These are phyloP conservation scores for Julus scanicus DNA, from an alignment of 2,888 invertebrate species.

Conservation along the genomic window DNA sequence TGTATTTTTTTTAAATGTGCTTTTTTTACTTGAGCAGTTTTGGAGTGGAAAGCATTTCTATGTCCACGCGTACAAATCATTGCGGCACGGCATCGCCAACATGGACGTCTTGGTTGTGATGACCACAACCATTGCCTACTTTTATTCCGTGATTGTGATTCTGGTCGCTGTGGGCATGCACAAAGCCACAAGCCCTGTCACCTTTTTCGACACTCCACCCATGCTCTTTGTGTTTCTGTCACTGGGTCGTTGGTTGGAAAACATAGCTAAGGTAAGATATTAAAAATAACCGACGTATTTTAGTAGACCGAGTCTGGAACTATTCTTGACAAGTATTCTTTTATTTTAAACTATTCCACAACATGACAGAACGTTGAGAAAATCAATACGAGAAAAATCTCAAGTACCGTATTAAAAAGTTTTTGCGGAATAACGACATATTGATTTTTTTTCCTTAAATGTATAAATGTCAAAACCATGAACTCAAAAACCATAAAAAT, in stretches of 20 bases:
- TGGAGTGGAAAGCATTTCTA: conserved; percentile 70
- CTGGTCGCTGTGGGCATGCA: conserved; percentile 64
- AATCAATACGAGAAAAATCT: too few species aligned
- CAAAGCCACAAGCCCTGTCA: conserved; percentile 67
- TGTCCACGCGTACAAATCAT: conserved; percentile 68
- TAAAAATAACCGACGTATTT: too few species aligned
- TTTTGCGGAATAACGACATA: too few species aligned
- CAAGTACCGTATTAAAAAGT: too few species aligned
- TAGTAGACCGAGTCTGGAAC: too few species aligned
- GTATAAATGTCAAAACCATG: too few species aligned
- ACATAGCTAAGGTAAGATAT: conserved; percentile 68
- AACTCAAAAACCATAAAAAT: too few species aligned
- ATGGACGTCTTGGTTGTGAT: conserved; percentile 71
- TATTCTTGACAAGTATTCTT: too few species aligned
- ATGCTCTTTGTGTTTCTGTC: conserved; percentile 71
- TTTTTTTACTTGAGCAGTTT: conserved; percentile 64
- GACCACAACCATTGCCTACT: conserved; percentile 69
- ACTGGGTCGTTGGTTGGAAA: conserved; percentile 70
- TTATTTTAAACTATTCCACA: too few species aligned
- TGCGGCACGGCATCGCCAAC: conserved; percentile 69
- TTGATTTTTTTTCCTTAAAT: too few species aligned
- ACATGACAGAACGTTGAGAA: too few species aligned
- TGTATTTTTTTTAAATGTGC: too few species aligned
- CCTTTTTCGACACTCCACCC: conserved; percentile 71
- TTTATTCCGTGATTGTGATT: conserved; percentile 67